These are phyloP conservation scores for Charadrius vociferus DNA, from an alignment of 2,113 vertebrate species.

Conservation along the genomic window DNA sequence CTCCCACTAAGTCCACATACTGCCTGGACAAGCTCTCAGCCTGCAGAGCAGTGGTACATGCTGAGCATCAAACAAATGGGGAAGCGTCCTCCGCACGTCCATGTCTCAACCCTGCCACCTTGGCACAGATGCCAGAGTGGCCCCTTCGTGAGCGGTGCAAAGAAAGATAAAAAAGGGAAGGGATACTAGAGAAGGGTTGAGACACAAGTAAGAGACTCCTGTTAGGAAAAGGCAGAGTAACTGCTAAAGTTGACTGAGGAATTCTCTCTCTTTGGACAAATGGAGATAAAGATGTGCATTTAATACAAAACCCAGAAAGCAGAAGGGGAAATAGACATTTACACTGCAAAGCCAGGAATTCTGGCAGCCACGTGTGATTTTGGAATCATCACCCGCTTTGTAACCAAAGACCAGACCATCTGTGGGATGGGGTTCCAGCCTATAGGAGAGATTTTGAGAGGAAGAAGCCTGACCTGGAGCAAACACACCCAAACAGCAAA, in stretches of 20 bases:
- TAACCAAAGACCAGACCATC: not conserved
- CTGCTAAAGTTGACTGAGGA: not conserved
- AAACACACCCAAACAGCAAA: not conserved
- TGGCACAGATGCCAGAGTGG: rapidly evolving
- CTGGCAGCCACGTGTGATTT: not conserved
- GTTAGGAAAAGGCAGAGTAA: not conserved
- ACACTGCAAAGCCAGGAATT: not conserved
- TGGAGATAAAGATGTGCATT: not conserved
- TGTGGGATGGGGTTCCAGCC: not conserved
- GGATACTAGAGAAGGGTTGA: not conserved
- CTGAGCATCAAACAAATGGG: not conserved
- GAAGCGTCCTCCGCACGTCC: rapidly evolving
- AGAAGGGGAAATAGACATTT: not conserved
- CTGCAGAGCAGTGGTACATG: not conserved
- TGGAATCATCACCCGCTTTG: not conserved
- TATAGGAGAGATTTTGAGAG: not conserved
- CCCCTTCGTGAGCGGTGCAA: rapidly evolving
- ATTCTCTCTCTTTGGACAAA: not conserved
- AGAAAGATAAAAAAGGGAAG: not conserved
- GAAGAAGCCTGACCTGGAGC: not conserved
- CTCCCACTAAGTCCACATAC: not conserved
- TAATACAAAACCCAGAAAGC: not conserved
- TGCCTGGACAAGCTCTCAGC: not conserved
- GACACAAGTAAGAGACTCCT: not conserved
- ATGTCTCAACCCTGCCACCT: not conserved